Base-by-base conservation (phyloP, 2,888 invertebrate genomes). In the Scotopteryx bipunctaria region DNA sequence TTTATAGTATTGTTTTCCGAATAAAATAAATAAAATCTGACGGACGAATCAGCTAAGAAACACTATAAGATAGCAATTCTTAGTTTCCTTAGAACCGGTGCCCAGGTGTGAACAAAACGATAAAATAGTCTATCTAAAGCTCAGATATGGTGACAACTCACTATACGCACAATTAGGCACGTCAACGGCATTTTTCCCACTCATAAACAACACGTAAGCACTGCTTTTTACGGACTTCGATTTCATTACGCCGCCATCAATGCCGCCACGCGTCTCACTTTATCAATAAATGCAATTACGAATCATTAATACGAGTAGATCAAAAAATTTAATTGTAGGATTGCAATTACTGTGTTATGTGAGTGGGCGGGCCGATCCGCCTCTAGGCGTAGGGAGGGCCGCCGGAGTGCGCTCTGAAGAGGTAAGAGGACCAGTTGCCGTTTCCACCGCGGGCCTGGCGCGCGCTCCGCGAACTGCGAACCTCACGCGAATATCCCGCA, bases 371-470 rank as follows among this genome's bases (percentile, higher is more conserved):
- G 54, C 55, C 48, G 73, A 80, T 62, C 78, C 83, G 83, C 83
- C 85, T 63, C 65, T 73, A 78, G 86, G 86, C 86, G 86, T 82
- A 75, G 86, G 86, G 87, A 86, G 88, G 87, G 77, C 76, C 78
- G 65, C 66, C 71, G 63, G 76, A 71, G 69, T 68, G 69, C 67
- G 64, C 57, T 47, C 66, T 61, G 82, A 80, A 76, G 86, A 85
- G 84, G 81, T 73, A 75, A 76, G 86, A 83, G 84, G 79, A 76
- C 54, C 86, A 90, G 89, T 90, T 78, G 85, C 76, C 75, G 64
- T 76, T 76, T 73, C 79, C 66, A 77, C 74, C 84, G 87, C 86
- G 84, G 67, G 69, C 75, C 65, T 61, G 69, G 61, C 83, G 88
- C 89, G 88, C 87, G 89, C 81, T 71, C 71, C 67, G 69, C 71